Evolutionary conservation across 1,140 invertebrate species (phyloP).

Genomic region (Diabrotica virgifera): DNA sequence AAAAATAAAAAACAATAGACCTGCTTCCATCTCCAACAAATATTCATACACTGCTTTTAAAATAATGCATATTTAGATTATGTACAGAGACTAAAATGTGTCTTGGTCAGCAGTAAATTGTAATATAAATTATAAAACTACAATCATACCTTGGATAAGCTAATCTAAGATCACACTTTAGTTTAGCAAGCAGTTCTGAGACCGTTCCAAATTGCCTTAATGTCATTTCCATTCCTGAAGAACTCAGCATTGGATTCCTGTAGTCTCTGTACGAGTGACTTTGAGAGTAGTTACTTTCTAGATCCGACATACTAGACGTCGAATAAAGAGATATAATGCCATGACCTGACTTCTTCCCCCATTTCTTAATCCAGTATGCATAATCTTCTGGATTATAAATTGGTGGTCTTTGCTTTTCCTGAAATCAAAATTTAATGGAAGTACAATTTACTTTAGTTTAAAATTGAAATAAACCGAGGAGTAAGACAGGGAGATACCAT

Average conservation of each 20-base stretch:
- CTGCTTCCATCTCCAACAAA: too few relatives aligned
- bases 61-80: too few relatives aligned
- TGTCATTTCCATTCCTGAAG: slow-evolving; percentile 75
- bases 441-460: too few relatives aligned
- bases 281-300: slow-evolving; percentile 35
- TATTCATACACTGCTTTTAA: too few relatives aligned
- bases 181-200: slow-evolving; percentile 82
- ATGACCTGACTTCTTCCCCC: slow-evolving; percentile 61
- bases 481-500: too few relatives aligned
- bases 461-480: too few relatives aligned
- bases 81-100: too few relatives aligned
- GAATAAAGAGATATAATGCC: slow-evolving; percentile 36
- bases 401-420: slow-evolving; percentile 80
- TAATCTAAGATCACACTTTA: slow-evolving; percentile 78
- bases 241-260: slow-evolving; percentile 54
- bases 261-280: slow-evolving; percentile 44
- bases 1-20: too few relatives aligned
- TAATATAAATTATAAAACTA: too few relatives aligned
- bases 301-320: slow-evolving; percentile 28
- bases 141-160: slow-evolving; percentile 79
- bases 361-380: slow-evolving; percentile 71
- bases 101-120: too few relatives aligned
- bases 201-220: slow-evolving; percentile 80
- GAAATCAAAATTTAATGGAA: slow-evolving; percentile 26
- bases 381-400: slow-evolving; percentile 86